Evolutionary conservation across 2,113 vertebrate genomes (phyloP), one percentile per base, ranked within the genome.

Genomic region (Ceuthmochares aereus): DNA sequence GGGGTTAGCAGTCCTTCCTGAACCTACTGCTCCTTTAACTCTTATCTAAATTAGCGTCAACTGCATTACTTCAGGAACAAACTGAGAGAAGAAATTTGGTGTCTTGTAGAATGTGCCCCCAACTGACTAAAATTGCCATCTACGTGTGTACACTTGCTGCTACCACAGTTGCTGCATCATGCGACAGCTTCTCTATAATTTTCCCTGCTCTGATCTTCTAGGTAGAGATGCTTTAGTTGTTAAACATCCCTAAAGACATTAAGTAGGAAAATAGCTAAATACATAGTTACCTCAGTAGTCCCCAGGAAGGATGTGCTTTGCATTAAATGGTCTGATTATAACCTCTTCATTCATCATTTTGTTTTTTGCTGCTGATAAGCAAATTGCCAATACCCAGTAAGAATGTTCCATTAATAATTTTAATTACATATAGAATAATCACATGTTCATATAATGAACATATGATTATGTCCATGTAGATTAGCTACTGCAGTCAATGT

Each of bases 201-300:
- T 84, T 77, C 51, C 67, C 73, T 85, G 43, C 80, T 87, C 59
- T 30, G 19, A 68, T 73, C 59, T 95, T 93, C 84, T 78, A 72
- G 26, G 52, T 52, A 62, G 37, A 58, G 43, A 70, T 45, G 40
- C 43, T 91, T 40, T 84, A 85, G 72, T 73, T 49, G n/a, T 77
- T 90, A 93, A 81, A 73, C 75, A 34, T 73, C 70, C 70, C 89
- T 81, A 56, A 94, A 93, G 83, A 92, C 45, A 80, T 30, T 64
- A 95, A 72, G n/a, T 52, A 89, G 19, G 62, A 89, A 91, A 96
- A 85, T 13, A 87, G 52, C 63, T 87, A 96, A 95, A 87, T 73
- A 75, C 56, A 49, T 11, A 67, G 55, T 83, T 88, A 94, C 59
- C 75, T 73, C 69, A 36, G 70, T 63, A 89, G 73, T 79, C 29